phyloP scores from a whole-genome alignment of 2,113 vertebrate genomes.

The Stigmatopora argus region DNA sequence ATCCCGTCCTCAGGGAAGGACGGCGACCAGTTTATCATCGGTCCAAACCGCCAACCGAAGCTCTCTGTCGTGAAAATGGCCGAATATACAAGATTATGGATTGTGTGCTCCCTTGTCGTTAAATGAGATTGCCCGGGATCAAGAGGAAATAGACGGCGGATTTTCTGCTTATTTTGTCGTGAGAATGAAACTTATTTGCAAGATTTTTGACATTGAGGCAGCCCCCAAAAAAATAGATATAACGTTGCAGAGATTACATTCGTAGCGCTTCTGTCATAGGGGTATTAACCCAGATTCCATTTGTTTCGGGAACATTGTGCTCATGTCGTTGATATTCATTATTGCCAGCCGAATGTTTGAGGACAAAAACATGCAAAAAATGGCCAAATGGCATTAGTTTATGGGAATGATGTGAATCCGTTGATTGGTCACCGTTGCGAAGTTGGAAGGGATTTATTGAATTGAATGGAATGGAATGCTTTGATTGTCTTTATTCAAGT shows the following conservation, averaged over 20 bases:
- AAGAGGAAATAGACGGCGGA: constrained; percentile 65
- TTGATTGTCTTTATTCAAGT: too few species aligned
- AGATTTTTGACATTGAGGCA: constrained; percentile 4
- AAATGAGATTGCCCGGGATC: constrained; percentile 60
- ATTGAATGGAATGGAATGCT: too few species aligned
- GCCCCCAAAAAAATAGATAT: constrained; percentile 7
- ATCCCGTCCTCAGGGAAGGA: constrained; percentile 37
- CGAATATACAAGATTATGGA: constrained; percentile 60
- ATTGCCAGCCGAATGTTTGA: constrained; percentile 18
- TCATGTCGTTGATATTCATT: constrained; percentile 10
- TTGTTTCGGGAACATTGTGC: constrained; percentile 26
- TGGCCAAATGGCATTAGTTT: background rate
- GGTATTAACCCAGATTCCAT: constrained; percentile 53
- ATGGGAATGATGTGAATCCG: too few species aligned
- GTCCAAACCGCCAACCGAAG: background rate
- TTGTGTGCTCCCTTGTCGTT: constrained; percentile 52
- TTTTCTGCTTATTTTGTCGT: constrained; percentile 45
- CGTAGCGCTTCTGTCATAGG: constrained; percentile 22
- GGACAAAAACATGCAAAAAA: background rate
- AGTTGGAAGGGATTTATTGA: too few species aligned
- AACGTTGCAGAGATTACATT: constrained; percentile 24
- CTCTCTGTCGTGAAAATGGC: constrained; percentile 21
- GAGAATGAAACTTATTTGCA: constrained; percentile 30
- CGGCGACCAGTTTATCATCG: constrained; percentile 22
- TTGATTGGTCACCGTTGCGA: too few species aligned